Evolutionary conservation across 2,888 invertebrate species (phyloP).

Genomic region (Chrysolina oricalcia): DNA sequence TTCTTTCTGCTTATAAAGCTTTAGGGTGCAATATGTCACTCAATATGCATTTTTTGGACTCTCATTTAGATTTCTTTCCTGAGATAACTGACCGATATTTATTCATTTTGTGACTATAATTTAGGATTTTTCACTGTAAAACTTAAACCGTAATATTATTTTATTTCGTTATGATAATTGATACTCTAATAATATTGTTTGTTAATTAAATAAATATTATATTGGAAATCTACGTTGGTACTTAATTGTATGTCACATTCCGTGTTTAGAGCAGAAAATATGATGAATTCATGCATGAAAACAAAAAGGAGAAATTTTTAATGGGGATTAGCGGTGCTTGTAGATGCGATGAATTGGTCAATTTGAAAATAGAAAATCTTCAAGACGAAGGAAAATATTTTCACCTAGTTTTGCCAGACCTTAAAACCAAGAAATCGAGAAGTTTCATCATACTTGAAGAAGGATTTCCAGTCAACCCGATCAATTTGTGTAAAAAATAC

Average conservation of each 20-base stretch:
- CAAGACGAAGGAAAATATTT: too few relatives aligned
- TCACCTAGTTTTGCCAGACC: too few relatives aligned
- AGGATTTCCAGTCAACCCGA: too few relatives aligned
- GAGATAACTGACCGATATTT: constrained; percentile 22
- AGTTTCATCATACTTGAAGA: too few relatives aligned
- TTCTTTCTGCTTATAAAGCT: constrained; percentile 21
- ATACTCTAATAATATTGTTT: background rate
- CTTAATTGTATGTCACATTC: background rate
- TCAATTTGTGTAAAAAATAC: too few relatives aligned
- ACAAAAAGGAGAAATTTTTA: constrained; percentile 2
- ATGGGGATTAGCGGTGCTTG: too few relatives aligned
- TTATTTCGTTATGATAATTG: background rate
- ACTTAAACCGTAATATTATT: constrained; percentile 11
- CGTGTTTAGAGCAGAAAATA: constrained; percentile 1
- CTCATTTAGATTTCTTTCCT: constrained; percentile 32
- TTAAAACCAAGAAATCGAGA: too few relatives aligned
- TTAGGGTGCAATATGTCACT: constrained; percentile 39
- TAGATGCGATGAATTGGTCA: too few relatives aligned
- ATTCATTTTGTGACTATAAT: constrained; percentile 26
- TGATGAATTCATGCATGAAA: background rate
- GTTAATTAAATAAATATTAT: background rate
- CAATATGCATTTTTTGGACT: constrained; percentile 40
- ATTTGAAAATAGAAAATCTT: too few relatives aligned
- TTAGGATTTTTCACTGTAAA: constrained; percentile 21
- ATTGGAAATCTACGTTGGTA: background rate